Evolutionary conservation across 1,140 invertebrate species (phyloP), one percentile per base, ranked within the genome.

Genomic region (Hormaphis cornu): DNA sequence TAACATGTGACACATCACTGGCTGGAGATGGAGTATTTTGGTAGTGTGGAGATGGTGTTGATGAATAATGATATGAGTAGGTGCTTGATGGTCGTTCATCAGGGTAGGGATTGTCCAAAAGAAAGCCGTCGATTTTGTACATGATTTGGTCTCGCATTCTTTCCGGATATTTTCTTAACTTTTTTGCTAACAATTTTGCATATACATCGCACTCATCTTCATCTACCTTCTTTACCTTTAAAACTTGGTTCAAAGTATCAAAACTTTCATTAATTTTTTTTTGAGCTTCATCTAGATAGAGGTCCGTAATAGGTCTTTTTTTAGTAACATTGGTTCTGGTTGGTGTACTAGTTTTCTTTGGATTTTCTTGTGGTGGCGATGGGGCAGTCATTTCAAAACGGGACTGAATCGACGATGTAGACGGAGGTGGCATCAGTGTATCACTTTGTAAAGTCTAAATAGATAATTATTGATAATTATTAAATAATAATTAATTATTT

Each of bases 151-250:
- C 37, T 69, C 72, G 70, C 72, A 75, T 63, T 9, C 72, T 50
- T 73, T 74, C 74, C 8, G 74, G 59, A 46, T 75, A 40, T 71
- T 73, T 71, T 74, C 70, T 69, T 59, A 75, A 69, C 70, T 74
- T 75, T 56, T 70, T 74, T 12, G 74, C 73, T 18, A 74, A 69
- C 35, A 74, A 37, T 71, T 74, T 74, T 14, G 61, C 53, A 10
- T 33, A 56, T 30, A 56, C 26, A 33, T 56, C 53, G 33, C 53
- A 56, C 18, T 56, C 53, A 20, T 56, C 26, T 54, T 72, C 63
- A 26, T 72, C 70, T 56, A 24, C 35, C 46, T 69, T 50, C 26
- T 35, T 28, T 69, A 1, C 9, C 30, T 71, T 66, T 46, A 48
- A 48, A 10, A 22, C 44, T 10, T 48, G 7, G 44, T 48, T 48